A percentile compares a stretch with the other conserved stretches of the same genome.
Conservation (phyloP, 2,888 invertebrate species). For the Harpalus rufipes region DNA sequence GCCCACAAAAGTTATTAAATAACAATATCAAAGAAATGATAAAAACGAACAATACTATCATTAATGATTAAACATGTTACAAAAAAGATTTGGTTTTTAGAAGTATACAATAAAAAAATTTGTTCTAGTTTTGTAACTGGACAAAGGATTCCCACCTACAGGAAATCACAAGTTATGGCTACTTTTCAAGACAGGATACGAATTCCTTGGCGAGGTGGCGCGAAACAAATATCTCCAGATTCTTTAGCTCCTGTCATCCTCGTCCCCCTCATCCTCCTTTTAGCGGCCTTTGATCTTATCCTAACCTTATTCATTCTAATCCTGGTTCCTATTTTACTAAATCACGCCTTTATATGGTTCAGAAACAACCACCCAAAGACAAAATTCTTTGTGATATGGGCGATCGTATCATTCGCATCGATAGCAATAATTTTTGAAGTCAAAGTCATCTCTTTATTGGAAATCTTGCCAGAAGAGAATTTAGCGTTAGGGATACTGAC, state of each 20-base stretch:
- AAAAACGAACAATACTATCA: no score
- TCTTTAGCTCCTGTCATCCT: slow-evolving; percentile 78
- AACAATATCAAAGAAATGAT: no score
- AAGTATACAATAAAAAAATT: not conserved
- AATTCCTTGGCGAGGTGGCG: slow-evolving; percentile 81
- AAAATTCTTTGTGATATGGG: slow-evolving; percentile 88
- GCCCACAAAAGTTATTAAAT: no score
- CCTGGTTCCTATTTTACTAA: slow-evolving; percentile 45
- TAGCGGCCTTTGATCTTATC: slow-evolving; percentile 78
- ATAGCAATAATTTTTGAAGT: slow-evolving; percentile 86
- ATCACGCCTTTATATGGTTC: slow-evolving; percentile 59
- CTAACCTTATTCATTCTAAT: slow-evolving; percentile 70
- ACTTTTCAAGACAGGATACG: slow-evolving; percentile 80
- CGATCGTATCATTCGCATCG: slow-evolving; percentile 83
- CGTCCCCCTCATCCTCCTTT: slow-evolving; percentile 76
- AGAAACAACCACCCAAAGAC: slow-evolving; percentile 77
- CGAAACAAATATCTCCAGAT: slow-evolving; percentile 79
- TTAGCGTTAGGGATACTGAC: slow-evolving; percentile 79
- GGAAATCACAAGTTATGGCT: slow-evolving; percentile 75
- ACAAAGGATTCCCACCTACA: slow-evolving; percentile 73
- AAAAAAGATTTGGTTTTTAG: no score
- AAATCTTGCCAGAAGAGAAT: slow-evolving; percentile 85
- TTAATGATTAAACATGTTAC: no score
- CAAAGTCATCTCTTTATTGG: slow-evolving; percentile 84
- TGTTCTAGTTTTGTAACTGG: slow-evolving; percentile 75